Conservation (phyloP, 2,113 vertebrate genomes). For the Plectropomus leopardus region DNA sequence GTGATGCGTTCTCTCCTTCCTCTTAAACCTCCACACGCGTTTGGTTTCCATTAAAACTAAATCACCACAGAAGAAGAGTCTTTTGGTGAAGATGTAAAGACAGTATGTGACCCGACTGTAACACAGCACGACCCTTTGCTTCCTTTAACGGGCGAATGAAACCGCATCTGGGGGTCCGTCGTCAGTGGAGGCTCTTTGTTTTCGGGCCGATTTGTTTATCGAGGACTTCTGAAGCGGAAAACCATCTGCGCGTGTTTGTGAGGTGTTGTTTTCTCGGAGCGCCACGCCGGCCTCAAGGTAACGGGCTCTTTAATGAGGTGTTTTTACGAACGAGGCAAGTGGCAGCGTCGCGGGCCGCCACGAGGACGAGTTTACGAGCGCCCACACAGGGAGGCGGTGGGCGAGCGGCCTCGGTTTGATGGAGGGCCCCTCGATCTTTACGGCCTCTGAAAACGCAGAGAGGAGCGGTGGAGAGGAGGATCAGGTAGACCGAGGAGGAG, state of each 20-base stretch:
- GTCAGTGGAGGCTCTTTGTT: conserved; percentile 25
- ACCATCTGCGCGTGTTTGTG: conserved; percentile 49
- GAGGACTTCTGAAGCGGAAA: conserved; percentile 31
- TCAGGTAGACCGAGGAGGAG: conserved; percentile 29
- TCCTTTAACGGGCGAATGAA: conserved; percentile 59
- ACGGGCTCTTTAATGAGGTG: conserved; percentile 56
- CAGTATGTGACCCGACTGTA: conserved; percentile 11
- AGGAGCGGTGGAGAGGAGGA: conserved; percentile 33
- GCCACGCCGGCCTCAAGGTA: conserved; percentile 19
- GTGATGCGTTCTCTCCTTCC: neutral
- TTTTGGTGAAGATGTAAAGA: neutral
- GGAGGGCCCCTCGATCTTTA: conserved; percentile 43
- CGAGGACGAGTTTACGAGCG: conserved; percentile 69
- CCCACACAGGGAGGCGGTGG: conserved; percentile 73
- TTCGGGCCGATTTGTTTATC: conserved; percentile 31
- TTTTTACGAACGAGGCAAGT: conserved; percentile 65
- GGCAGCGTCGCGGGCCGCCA: conserved; percentile 56
- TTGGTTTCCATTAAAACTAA: neutral
- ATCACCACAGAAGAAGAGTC: conserved; percentile 12
- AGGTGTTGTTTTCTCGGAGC: conserved; percentile 56
- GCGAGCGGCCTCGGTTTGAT: conserved; percentile 16
- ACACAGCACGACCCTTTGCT: conserved; percentile 1
- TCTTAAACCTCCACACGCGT: neutral
- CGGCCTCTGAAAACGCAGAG: conserved; percentile 33
- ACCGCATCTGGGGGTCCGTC: conserved; percentile 40